These are phyloP conservation scores for Papilio glaucus DNA, from an alignment of 1,140 invertebrate species.

Conservation along the genomic window DNA sequence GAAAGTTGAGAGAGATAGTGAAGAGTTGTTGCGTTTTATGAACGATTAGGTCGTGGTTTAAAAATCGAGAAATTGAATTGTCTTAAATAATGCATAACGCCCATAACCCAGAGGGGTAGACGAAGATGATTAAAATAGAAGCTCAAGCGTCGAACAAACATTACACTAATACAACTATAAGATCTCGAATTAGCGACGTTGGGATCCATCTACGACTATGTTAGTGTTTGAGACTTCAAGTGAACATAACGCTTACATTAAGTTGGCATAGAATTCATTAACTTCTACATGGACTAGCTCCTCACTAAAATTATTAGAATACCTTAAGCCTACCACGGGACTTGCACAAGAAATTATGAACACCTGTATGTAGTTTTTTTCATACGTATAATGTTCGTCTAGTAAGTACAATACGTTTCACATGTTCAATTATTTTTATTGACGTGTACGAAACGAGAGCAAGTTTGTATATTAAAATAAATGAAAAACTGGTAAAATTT, in stretches of 20 bases:
- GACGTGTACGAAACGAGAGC: too few relatives aligned
- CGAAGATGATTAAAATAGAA: conserved; percentile 5
- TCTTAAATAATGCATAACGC: too few relatives aligned
- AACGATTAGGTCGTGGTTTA: neutral
- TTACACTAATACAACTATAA: conserved; percentile 44
- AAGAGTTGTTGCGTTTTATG: conserved; percentile 12
- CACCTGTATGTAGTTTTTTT: too few relatives aligned
- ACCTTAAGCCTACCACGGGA: conserved; percentile 51
- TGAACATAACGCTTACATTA: conserved; percentile 52
- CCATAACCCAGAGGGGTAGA: neutral
- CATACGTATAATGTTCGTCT: neutral
- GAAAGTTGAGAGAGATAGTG: neutral
- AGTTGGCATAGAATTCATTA: conserved; percentile 70
- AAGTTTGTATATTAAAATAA: too few relatives aligned
- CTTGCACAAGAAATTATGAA: conserved; percentile 39
- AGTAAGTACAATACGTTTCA: neutral
- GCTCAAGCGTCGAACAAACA: neutral
- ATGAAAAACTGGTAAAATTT: too few relatives aligned
- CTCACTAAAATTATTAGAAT: conserved; percentile 68
- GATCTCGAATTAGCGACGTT: conserved; percentile 54
- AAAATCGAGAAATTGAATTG: neutral
- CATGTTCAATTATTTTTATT: too few relatives aligned
- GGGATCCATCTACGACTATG: conserved; percentile 48
- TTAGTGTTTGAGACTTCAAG: conserved; percentile 61
- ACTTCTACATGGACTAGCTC: conserved; percentile 75